Evolutionary conservation across 2,888 invertebrate species (phyloP), one percentile per base, ranked within the genome.

Genomic region (Hirtodrosophila duncani): DNA sequence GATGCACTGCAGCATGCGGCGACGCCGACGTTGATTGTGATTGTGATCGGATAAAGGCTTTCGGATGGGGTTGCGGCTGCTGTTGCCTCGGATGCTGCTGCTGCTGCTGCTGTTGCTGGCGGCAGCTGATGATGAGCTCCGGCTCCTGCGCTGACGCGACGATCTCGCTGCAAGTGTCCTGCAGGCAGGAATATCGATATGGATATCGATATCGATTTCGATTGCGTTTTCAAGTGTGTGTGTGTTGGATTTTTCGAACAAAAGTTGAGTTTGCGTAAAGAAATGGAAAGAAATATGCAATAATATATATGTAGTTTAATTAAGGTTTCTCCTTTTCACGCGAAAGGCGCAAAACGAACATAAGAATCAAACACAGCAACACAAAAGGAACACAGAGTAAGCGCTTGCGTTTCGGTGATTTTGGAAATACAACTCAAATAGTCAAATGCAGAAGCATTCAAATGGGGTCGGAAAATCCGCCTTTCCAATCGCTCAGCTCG

Each of bases 21-120:
- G 79, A 43, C 58, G 82, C 33, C 61, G 72, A 60, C 77, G 85
- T 81, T 68, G 85, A 80, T n/a, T n/a, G n/a, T 69, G 84, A 85
- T 72, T 84, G 83, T 55, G 85, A 85, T 70, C 84, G 62, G 64
- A 83, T 69, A 67, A 84, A 67, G 68, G 79, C 48, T 80, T 85
- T 84, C 66, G 65, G 11, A 56, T 68, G 52, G 37, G 64, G 36
- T 53, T 63, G n/a, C n/a, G n/a, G n/a, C n/a, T n/a, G n/a, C 21
- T 46, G 48, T 23, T 78, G 64, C 48, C 65, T 53, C 53, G 53
- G 62, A 9, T 34, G 26, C n/a, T 41, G 41, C 21, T 46, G 48
- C 24, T 78, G 79, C 16, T 49, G 33, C 33, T 46, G 45, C 42
- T 58, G 57, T 33, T 49, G 49, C 24, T 58, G 58, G 9, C 53